A percentile compares a stretch with the other conserved stretches of the same genome.
phyloP scores from a whole-genome alignment of 1,140 invertebrate species.

The Battus philenor region DNA sequence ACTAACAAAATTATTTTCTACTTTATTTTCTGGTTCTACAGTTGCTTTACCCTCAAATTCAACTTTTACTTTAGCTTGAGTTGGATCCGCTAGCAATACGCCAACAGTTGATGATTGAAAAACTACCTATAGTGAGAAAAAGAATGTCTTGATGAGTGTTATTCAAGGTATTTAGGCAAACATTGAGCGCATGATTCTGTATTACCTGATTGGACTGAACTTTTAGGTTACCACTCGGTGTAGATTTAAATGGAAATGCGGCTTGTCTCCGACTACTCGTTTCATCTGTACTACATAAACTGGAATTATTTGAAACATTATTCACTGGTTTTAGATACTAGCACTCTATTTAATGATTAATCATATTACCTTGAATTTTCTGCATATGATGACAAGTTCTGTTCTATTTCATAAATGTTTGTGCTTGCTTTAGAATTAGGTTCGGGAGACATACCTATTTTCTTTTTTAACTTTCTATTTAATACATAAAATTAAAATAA shows the following conservation, averaged over 20 bases:
- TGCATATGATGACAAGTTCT: constrained; percentile 35
- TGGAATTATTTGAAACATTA: constrained; percentile 25
- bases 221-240: constrained; percentile 81
- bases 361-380: constrained; percentile 60
- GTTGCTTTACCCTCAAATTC: constrained; percentile 71
- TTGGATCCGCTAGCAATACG: constrained; percentile 80
- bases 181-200: too few relatives aligned
- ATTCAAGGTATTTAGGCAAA: too few relatives aligned
- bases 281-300: constrained; percentile 40
- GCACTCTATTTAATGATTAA: too few relatives aligned
- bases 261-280: constrained; percentile 33
- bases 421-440: constrained; percentile 37
- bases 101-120: constrained; percentile 83
- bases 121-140: constrained; percentile 75
- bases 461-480: constrained; percentile 41
- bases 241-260: constrained; percentile 79
- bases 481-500: too few relatives aligned
- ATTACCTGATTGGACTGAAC: constrained; percentile 80
- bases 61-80: constrained; percentile 79
- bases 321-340: too few relatives aligned
- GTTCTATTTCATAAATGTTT: constrained; percentile 31
- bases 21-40: constrained; percentile 36
- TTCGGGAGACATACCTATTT: constrained; percentile 34
- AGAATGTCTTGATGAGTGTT: too few relatives aligned
- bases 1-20: constrained; percentile 22